Percentiles rank a stretch among this genome's conserved stretches.
Conservation (phyloP, 1,140 invertebrate genomes). For the Gerris buenoi region DNA sequence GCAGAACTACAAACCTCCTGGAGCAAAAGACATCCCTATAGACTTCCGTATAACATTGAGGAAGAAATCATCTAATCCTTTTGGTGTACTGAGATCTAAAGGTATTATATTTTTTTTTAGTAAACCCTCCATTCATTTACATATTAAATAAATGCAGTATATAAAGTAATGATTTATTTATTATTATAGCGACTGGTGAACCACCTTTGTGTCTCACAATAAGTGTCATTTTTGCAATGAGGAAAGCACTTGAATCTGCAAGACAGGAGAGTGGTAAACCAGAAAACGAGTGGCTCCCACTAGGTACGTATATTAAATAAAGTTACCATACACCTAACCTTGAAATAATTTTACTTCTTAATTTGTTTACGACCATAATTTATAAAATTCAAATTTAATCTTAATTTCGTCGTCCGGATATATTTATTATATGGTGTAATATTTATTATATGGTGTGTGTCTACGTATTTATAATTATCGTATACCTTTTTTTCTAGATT, state of each 20-base stretch:
- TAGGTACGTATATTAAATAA: constrained; percentile 27
- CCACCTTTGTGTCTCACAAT: constrained; percentile 54
- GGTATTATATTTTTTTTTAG: constrained; percentile 31
- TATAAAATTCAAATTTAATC: not conserved
- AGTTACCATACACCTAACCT: not conserved
- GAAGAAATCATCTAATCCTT: constrained; percentile 51
- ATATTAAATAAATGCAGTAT: not conserved
- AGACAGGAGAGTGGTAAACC: constrained; percentile 37
- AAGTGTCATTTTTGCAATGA: constrained; percentile 49
- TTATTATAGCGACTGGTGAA: constrained; percentile 59
- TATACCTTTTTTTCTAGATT: too few species aligned
- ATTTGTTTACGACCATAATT: not conserved
- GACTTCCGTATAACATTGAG: constrained; percentile 59
- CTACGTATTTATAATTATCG: too few species aligned
- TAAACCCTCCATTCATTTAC: not conserved
- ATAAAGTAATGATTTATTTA: not conserved
- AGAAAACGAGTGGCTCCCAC: constrained; percentile 30
- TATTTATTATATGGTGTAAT: not conserved
- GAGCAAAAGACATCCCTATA: constrained; percentile 67
- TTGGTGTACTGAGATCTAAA: constrained; percentile 63
- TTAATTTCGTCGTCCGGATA: not conserved
- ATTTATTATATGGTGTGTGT: too few species aligned
- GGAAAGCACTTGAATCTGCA: constrained; percentile 50
- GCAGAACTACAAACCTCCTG: constrained; percentile 63
- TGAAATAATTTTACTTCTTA: not conserved